Conservation (phyloP, 1,140 invertebrate species). For the Macrotrachela quadricornifera region DNA sequence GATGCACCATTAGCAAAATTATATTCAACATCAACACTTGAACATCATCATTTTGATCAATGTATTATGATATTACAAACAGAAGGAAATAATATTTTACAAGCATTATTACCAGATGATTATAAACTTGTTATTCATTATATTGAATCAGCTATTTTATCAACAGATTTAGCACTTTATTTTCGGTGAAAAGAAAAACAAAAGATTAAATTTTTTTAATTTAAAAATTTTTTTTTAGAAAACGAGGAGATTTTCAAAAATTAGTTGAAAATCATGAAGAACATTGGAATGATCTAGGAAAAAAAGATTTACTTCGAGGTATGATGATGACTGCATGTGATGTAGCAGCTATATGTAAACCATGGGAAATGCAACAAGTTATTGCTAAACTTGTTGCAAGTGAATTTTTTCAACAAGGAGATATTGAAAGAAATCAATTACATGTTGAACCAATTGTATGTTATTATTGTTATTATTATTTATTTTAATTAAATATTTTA, state of each 20-base stretch:
- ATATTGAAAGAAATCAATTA: slow-evolving; percentile 70
- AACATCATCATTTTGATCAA: slow-evolving; percentile 91
- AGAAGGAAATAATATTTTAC: slow-evolving; percentile 55
- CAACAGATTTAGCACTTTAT: slow-evolving; percentile 81
- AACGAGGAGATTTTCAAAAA: neutral
- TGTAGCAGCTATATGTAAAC: slow-evolving; percentile 83
- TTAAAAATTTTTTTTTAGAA: too few relatives aligned
- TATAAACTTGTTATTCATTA: slow-evolving; percentile 69
- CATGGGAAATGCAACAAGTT: slow-evolving; percentile 67
- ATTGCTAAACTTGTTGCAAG: slow-evolving; percentile 79
- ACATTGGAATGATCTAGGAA: slow-evolving; percentile 8
- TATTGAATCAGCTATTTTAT: slow-evolving; percentile 73
- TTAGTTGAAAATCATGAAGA: neutral
- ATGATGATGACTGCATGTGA: slow-evolving; percentile 98
- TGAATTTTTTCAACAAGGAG: slow-evolving; percentile 90
- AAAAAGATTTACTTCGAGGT: slow-evolving; percentile 37
- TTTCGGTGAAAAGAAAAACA: slow-evolving; percentile 46
- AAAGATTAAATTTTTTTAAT: too few relatives aligned
- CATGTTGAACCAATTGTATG: slow-evolving; percentile 74
- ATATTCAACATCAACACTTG: slow-evolving; percentile 84
- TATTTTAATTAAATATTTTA: neutral
- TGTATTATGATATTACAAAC: slow-evolving; percentile 88
- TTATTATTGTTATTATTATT: slow-evolving; percentile 10
- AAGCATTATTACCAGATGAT: slow-evolving; percentile 62
- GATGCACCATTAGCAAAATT: slow-evolving; percentile 56